Conservation (phyloP, 2,888 invertebrate genomes). For the Eupithecia centaureata region DNA sequence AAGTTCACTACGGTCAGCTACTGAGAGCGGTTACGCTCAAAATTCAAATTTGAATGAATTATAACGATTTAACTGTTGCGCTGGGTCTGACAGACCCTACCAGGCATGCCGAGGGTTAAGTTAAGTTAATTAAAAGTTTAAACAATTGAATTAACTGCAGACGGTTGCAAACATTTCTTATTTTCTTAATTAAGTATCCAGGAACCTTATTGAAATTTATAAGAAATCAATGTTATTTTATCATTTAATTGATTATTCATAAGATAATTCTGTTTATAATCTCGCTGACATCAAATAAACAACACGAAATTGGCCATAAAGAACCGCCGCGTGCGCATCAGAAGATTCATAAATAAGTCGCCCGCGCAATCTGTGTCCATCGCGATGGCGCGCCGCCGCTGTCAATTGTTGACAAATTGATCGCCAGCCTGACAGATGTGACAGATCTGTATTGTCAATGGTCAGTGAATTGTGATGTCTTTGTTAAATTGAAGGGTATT, state of each 20-base stretch:
- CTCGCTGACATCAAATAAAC: background rate
- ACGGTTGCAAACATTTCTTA: too few species aligned
- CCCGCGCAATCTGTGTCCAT: constrained; percentile 55
- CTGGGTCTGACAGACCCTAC: too few species aligned
- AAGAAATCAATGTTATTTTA: too few species aligned
- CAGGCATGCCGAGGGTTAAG: too few species aligned
- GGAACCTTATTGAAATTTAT: too few species aligned
- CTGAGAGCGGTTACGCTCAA: too few species aligned
- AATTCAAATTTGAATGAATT: too few species aligned
- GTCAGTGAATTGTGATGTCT: constrained; percentile 24
- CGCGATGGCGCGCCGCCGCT: constrained; percentile 53
- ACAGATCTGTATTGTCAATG: constrained; percentile 27
- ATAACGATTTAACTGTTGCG: too few species aligned
- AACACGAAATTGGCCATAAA: background rate
- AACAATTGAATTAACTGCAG: too few species aligned
- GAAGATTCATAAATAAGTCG: constrained; percentile 57
- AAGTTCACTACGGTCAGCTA: too few species aligned
- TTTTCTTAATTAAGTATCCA: too few species aligned
- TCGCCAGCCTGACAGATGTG: constrained; percentile 33
- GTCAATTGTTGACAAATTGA: constrained; percentile 55
- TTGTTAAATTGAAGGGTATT: constrained; percentile 2
- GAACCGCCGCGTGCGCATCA: constrained; percentile 52
- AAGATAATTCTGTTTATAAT: background rate
- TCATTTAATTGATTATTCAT: background rate
- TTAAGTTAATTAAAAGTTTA: too few species aligned